Conservation (phyloP, 2,797 vertebrate genomes). For the Falco rusticolus region DNA sequence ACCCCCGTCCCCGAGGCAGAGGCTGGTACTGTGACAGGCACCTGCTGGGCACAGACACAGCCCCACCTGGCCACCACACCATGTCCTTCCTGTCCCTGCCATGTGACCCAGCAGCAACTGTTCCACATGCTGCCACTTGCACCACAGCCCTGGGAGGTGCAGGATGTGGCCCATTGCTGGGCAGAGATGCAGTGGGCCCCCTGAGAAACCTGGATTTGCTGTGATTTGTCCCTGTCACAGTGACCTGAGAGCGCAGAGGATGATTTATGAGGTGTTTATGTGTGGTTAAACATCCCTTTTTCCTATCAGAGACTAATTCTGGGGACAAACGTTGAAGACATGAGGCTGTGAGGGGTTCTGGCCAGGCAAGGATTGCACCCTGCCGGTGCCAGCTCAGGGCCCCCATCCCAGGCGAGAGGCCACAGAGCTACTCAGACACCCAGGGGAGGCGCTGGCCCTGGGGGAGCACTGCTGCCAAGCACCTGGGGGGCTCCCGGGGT, state of each 20-base stretch:
- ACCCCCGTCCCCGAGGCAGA: accelerated
- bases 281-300: not conserved
- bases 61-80: accelerated
- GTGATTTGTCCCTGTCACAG: not conserved
- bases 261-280: accelerated
- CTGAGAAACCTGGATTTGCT: not conserved
- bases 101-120: not conserved
- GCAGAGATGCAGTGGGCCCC: accelerated
- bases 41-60: not conserved
- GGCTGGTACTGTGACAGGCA: accelerated
- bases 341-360: not conserved
- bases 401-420: accelerated
- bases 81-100: not conserved
- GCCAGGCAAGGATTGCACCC: not conserved
- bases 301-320: not conserved
- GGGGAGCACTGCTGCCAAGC: not conserved
- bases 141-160: not conserved
- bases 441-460: accelerated
- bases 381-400: not conserved
- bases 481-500: not conserved
- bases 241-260: not conserved
- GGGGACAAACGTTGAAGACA: not conserved
- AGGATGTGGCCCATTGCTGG: not conserved
- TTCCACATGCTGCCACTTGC: accelerated
- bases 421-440: accelerated